A percentile compares a stretch with the other conserved stretches of the same genome.
Conservation (phyloP, 2,888 invertebrate genomes). For the Drosophila bunnanda region DNA sequence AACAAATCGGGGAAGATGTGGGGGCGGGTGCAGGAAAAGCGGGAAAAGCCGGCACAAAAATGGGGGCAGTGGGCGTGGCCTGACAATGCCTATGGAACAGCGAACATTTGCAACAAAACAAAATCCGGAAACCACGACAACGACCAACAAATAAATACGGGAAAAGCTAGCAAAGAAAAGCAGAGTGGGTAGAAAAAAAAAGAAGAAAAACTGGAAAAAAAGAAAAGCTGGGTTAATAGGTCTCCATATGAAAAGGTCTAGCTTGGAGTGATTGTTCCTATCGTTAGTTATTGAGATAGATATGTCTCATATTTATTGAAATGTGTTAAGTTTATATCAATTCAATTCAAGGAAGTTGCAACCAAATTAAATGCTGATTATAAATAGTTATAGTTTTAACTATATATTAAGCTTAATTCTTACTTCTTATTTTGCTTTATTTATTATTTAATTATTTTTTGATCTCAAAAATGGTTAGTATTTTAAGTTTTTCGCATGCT, state of each 20-base stretch:
- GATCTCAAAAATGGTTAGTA: background rate
- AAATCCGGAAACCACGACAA: slow-evolving; percentile 56
- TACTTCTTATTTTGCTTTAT: too few relatives aligned
- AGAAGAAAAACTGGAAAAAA: background rate
- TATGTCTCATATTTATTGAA: slow-evolving; percentile 1
- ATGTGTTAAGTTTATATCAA: background rate
- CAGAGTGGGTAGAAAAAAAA: background rate
- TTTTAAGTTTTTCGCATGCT: background rate
- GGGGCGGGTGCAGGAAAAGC: background rate
- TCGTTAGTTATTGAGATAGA: slow-evolving; percentile 17
- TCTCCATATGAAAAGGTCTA: slow-evolving; percentile 33
- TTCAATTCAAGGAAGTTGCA: background rate
- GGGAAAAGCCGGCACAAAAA: slow-evolving; percentile 30
- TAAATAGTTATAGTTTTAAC: background rate
- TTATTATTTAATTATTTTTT: background rate
- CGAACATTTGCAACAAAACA: slow-evolving; percentile 54
- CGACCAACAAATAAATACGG: slow-evolving; percentile 50
- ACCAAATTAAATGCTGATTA: background rate
- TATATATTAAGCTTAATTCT: too few relatives aligned
- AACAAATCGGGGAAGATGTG: background rate
- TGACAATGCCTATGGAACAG: slow-evolving; percentile 53
- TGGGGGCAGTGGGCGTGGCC: slow-evolving; percentile 53
- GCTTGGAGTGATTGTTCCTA: slow-evolving; percentile 28
- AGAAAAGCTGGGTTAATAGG: slow-evolving; percentile 41
- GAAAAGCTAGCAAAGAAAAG: slow-evolving; percentile 10